Evolutionary conservation across 2,113 vertebrate species (phyloP).

Genomic region (Narcine bancroftii): DNA sequence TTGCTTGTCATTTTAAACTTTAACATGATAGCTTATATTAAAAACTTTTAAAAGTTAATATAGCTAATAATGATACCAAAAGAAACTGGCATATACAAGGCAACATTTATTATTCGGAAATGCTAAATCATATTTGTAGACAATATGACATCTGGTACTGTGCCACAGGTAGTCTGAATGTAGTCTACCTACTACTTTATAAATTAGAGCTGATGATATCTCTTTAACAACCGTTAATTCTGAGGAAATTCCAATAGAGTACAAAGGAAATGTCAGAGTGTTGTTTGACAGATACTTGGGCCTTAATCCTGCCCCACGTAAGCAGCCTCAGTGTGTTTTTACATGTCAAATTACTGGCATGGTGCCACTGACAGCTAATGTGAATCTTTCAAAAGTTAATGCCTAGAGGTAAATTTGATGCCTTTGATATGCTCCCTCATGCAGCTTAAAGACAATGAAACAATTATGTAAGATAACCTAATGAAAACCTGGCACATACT

Average conservation of each 20-base stretch:
- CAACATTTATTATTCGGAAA: background rate
- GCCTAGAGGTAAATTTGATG: slow-evolving; percentile 18
- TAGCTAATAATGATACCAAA: no score
- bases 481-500: background rate
- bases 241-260: background rate
- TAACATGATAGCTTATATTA: background rate
- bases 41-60: background rate
- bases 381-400: background rate
- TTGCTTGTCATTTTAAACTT: background rate
- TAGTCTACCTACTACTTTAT: background rate
- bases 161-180: background rate
- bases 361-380: slow-evolving; percentile 27
- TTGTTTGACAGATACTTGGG: slow-evolving; percentile 19
- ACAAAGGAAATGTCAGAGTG: slow-evolving; percentile 21
- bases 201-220: slow-evolving; percentile 2
- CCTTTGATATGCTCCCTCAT: background rate
- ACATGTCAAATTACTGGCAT: slow-evolving; percentile 30
- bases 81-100: background rate
- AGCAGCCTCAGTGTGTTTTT: slow-evolving; percentile 20
- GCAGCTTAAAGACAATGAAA: slow-evolving; percentile 35
- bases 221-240: slow-evolving; percentile 22
- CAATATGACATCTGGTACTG: background rate
- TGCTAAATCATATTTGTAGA: background rate
- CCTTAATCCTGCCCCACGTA: slow-evolving; percentile 20
- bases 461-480: slow-evolving; percentile 28